Conservation (phyloP, 2,888 invertebrate species). For the Pheosia tremula region DNA sequence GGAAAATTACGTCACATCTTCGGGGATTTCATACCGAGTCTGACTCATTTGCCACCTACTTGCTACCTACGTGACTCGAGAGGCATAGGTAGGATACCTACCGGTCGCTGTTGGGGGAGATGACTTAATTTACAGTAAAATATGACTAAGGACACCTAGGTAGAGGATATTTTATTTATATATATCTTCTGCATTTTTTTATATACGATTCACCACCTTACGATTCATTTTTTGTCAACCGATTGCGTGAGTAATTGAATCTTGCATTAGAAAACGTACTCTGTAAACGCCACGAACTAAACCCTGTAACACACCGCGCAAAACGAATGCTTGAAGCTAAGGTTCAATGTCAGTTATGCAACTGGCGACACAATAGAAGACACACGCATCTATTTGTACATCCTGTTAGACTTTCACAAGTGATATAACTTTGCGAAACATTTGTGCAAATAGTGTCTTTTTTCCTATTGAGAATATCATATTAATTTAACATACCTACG, state of each 20-base stretch:
- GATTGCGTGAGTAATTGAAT: no score
- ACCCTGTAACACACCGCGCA: neutral
- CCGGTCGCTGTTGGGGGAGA: neutral
- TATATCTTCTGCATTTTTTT: no score
- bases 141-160: no score
- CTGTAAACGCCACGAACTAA: no score
- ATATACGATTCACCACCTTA: no score
- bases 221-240: no score
- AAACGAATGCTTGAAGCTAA: neutral
- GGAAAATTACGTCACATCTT: slow-evolving; percentile 18
- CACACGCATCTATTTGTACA: neutral
- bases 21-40: neutral
- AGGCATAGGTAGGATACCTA: slow-evolving; percentile 15
- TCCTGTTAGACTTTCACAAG: slow-evolving; percentile 1
- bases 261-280: no score
- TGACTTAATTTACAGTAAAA: no score
- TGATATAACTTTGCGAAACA: neutral
- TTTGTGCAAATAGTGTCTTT: neutral
- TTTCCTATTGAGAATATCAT: neutral
- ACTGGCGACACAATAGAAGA: neutral
- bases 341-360: neutral
- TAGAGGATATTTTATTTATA: no score
- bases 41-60: slow-evolving; percentile 28
- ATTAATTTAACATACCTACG: no score
- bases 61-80: slow-evolving; percentile 28